A percentile compares a stretch with the other conserved stretches of the same genome.
Conservation (phyloP, 1,140 invertebrate genomes). For the Glossosoma conforme region DNA sequence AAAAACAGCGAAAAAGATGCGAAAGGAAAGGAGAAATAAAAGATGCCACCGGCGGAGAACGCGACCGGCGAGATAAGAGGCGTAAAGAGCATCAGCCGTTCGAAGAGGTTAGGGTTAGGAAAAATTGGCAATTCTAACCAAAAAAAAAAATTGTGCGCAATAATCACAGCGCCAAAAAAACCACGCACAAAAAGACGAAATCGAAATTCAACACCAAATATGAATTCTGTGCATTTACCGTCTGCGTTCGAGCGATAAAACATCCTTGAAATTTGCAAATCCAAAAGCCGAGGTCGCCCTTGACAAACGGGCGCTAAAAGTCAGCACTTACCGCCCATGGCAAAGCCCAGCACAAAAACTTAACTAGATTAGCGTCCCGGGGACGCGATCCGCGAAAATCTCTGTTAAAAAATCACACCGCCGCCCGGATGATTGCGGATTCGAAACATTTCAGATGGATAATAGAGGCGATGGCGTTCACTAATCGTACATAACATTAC, state of each 20-base stretch:
- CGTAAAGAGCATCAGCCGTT: too few species aligned
- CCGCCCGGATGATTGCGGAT: constrained; percentile 50
- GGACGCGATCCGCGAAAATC: constrained; percentile 47
- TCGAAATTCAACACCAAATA: constrained; percentile 48
- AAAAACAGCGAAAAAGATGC: too few species aligned
- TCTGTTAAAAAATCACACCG: constrained; percentile 50
- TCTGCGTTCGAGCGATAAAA: constrained; percentile 53
- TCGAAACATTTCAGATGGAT: constrained; percentile 50
- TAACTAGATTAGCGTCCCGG: constrained; percentile 49
- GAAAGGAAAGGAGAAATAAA: too few species aligned
- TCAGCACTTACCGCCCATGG: constrained; percentile 54
- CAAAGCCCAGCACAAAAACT: constrained; percentile 53
- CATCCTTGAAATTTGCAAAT: constrained; percentile 51
- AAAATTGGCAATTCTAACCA: constrained; percentile 14
- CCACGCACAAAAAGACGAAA: constrained; percentile 36
- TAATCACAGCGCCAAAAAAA: constrained; percentile 15
- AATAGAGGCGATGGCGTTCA: constrained; percentile 51
- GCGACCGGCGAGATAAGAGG: too few species aligned
- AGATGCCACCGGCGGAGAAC: too few species aligned
- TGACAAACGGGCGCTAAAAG: constrained; percentile 52
- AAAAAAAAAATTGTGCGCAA: constrained; percentile 24
- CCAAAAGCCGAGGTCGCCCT: constrained; percentile 50
- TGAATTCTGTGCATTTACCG: constrained; percentile 52
- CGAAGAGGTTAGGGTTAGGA: too few species aligned
- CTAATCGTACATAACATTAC: constrained; percentile 41